phyloP scores from a whole-genome alignment of 2,888 invertebrate species.

The Cataglyphis altisquamis region DNA sequence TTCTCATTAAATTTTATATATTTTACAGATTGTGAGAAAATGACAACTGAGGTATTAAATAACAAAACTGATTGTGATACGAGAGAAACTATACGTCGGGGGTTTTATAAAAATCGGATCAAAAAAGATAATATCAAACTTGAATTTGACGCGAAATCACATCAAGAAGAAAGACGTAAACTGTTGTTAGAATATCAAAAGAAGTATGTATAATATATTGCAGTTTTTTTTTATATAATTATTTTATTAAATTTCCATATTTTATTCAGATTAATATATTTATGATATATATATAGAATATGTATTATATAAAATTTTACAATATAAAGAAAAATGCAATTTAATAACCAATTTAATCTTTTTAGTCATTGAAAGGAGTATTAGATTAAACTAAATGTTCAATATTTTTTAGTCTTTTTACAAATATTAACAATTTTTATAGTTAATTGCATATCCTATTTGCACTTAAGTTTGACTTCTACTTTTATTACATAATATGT shows the following conservation, averaged over 20 bases:
- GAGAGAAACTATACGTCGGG: conserved; percentile 87
- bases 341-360: neutral
- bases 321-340: neutral
- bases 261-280: neutral
- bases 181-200: conserved; percentile 81
- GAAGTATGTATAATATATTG: conserved; percentile 74
- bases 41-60: neutral
- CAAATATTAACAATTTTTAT: neutral
- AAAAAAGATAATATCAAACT: conserved; percentile 80
- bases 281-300: too few relatives aligned
- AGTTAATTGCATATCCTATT: neutral
- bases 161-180: conserved; percentile 83
- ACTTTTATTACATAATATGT: neutral
- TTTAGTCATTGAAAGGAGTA: neutral
- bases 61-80: neutral
- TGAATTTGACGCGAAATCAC: conserved; percentile 79
- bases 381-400: neutral
- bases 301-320: neutral
- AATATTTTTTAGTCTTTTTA: neutral
- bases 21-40: neutral
- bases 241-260: neutral
- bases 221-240: neutral
- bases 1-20: conserved; percentile 11
- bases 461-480: neutral
- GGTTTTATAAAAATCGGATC: conserved; percentile 83